Base-by-base conservation (phyloP, 2,888 invertebrate genomes). In the Cactoblastis cactorum region DNA sequence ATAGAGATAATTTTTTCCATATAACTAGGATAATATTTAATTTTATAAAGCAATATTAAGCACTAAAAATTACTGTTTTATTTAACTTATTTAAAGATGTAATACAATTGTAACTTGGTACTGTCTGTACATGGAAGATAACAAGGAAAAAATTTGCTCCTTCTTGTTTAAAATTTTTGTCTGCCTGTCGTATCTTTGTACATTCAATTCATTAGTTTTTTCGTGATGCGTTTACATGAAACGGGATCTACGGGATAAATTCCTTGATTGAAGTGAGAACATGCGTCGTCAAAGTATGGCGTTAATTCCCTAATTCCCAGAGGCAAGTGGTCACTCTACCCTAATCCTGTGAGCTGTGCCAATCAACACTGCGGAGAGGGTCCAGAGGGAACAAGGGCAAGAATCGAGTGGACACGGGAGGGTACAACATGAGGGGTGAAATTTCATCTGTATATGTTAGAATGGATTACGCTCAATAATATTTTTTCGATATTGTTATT, bases 301-400 rank as follows among this genome's bases (percentile, higher is more conserved):
- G 83, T 82, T 86, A 84, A 86, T 86, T 67, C 77, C 69, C 60
- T 63, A 69, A 77, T 77, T 80, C 84, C 80, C 81, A 57, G 61
- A 62, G 63, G 74, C 67, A 69, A 83, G 83, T 84, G 86, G 86
- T 82, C 83, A 85, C 79, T 77, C 65, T 69, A 77, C 78, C 76
- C 68, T 87, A 86, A 88, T 87, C 84, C 83, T 81, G 70, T 80
- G 67, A 79, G 81, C 76, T 69, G 71, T 75, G 65, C 82, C 87
- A 88, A 87, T 88, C 88, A 87, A 83, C 88, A 83, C 83, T 71
- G 69, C 74, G 68, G 53, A 46, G 59, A 61, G 61, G 62, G 56
- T 57, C 65, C 67, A 60, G 55, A 63, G 74, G 72, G 71, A 63
- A 59, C 59, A 54, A 55, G 59, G 58, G 56, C 54, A 6, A 8